These are phyloP conservation scores for Tetranychus piercei DNA, from an alignment of 2,888 invertebrate genomes.

Conservation along the genomic window DNA sequence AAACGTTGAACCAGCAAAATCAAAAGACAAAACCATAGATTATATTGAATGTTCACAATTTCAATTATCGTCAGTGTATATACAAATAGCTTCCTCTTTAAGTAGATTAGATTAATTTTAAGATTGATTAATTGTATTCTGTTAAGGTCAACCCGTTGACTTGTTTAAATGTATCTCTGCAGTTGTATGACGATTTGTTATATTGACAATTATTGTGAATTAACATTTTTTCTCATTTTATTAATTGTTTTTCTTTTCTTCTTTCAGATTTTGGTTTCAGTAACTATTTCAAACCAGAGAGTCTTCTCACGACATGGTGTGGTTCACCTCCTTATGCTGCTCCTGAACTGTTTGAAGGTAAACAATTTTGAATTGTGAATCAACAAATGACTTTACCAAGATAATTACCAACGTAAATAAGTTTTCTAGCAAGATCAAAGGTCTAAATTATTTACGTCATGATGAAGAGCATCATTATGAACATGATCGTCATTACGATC, in stretches of 20 bases:
- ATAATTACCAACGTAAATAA: neutral
- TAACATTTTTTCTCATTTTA: neutral
- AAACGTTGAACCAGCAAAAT: too few relatives aligned
- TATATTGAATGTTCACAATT: too few relatives aligned
- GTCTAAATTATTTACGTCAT: neutral
- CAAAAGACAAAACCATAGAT: too few relatives aligned
- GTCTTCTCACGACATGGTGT: conserved; percentile 20
- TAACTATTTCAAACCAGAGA: conserved; percentile 47
- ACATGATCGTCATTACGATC: neutral
- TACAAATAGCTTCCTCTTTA: too few relatives aligned
- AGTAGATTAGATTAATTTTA: too few relatives aligned
- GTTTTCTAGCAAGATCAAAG: neutral
- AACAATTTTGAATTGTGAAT: neutral
- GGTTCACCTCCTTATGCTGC: conserved; percentile 70
- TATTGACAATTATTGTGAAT: too few relatives aligned
- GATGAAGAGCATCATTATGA: neutral
- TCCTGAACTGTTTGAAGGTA: conserved; percentile 83
- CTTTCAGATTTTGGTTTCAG: conserved; percentile 74
- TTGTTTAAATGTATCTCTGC: too few relatives aligned
- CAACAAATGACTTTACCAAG: too few relatives aligned
- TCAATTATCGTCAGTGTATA: too few relatives aligned
- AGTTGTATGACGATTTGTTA: too few relatives aligned
- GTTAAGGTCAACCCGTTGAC: too few relatives aligned
- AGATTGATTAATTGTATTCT: too few relatives aligned
- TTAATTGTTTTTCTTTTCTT: conserved; percentile 13